Evolutionary conservation across 1,140 invertebrate species (phyloP).

Genomic region (Aplysia californica): DNA sequence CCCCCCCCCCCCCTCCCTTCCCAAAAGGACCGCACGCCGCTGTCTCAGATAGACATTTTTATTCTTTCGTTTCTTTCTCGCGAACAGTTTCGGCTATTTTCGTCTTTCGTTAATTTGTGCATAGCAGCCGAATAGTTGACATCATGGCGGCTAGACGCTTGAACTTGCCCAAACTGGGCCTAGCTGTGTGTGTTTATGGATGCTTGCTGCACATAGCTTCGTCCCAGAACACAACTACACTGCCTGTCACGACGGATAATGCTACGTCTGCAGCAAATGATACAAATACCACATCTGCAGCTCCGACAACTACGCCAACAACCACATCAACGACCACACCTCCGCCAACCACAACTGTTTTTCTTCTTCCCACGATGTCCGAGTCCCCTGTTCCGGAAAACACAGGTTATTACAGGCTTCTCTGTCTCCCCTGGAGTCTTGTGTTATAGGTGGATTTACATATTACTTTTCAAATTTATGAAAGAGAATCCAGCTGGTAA

Average conservation of each 20-base stretch:
- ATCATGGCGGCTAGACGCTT: slow-evolving; percentile 46
- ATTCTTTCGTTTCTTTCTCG: too few relatives aligned
- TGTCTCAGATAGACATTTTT: too few relatives aligned
- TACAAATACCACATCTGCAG: not conserved
- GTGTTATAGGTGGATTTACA: not conserved
- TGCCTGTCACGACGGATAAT: not conserved
- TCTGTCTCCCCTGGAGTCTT: too few relatives aligned
- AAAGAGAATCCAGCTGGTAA: not conserved
- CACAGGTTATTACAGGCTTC: slow-evolving; percentile 30
- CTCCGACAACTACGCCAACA: slow-evolving; percentile 29
- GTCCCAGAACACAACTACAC: too few relatives aligned
- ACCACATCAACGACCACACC: slow-evolving; percentile 34
- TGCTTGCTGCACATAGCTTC: not conserved
- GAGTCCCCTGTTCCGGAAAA: slow-evolving; percentile 15
- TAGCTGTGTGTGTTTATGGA: slow-evolving; percentile 1
- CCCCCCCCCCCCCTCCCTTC: not conserved
- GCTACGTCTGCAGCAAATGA: not conserved
- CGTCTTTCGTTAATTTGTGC: slow-evolving; percentile 9
- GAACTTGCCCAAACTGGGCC: slow-evolving; percentile 21
- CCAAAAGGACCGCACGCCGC: too few relatives aligned
- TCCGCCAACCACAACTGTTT: not conserved
- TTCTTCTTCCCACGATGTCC: not conserved
- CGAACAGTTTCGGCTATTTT: too few relatives aligned
- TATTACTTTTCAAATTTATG: not conserved
- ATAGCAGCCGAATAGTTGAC: slow-evolving; percentile 38